Evolutionary conservation across 2,797 vertebrate genomes (phyloP).

Genomic region (Sebastolobus altivelis): DNA sequence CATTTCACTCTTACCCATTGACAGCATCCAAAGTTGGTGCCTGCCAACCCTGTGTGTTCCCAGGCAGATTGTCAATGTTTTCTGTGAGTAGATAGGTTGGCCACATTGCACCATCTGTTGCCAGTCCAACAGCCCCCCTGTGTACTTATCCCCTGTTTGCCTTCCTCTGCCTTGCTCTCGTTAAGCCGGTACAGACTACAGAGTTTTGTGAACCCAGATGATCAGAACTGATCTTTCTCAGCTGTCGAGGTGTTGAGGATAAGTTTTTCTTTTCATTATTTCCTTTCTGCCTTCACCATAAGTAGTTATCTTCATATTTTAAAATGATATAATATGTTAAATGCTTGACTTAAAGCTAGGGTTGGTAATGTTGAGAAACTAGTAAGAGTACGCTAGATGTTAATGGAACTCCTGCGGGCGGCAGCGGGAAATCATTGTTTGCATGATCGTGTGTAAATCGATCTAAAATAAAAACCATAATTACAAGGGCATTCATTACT

Average conservation of each 20-base stretch:
- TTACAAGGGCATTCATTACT: too few species aligned
- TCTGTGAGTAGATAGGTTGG: constrained; percentile 68
- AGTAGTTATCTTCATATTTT: not conserved
- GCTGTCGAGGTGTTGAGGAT: constrained; percentile 6
- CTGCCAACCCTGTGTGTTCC: constrained; percentile 69
- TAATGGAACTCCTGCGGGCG: too few species aligned
- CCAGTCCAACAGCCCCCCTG: constrained; percentile 65
- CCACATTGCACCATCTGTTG: constrained; percentile 71
- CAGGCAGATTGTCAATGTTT: constrained; percentile 72
- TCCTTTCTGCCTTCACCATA: not conserved
- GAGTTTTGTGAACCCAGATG: constrained; percentile 27
- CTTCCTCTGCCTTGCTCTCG: constrained; percentile 49
- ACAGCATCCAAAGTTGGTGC: constrained; percentile 60
- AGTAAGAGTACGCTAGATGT: not conserved
- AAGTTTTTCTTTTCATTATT: not conserved
- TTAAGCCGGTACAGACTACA: constrained; percentile 38
- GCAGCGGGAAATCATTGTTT: too few species aligned
- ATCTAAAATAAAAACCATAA: too few species aligned
- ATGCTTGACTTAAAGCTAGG: not conserved
- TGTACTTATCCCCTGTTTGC: constrained; percentile 67
- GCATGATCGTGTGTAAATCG: too few species aligned
- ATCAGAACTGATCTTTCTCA: constrained; percentile 30
- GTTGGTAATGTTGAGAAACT: not conserved
- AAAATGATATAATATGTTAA: not conserved
- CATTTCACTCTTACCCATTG: constrained; percentile 61